phyloP scores from a whole-genome alignment of 2,888 invertebrate species.

The Harpalus rufipes region DNA sequence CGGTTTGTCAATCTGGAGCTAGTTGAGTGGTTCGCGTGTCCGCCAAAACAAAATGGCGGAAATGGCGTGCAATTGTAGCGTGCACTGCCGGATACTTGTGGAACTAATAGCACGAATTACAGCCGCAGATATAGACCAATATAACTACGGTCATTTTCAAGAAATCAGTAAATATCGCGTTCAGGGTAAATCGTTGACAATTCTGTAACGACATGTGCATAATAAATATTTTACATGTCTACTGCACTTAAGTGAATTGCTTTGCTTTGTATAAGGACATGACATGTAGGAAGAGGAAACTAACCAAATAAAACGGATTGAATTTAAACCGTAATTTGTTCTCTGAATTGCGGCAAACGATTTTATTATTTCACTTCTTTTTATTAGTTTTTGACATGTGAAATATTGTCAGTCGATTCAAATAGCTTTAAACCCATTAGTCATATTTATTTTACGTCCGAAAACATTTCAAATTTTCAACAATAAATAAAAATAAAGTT shows the following conservation, averaged over 20 bases:
- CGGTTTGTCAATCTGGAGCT: constrained; percentile 56
- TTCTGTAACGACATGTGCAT: constrained; percentile 49
- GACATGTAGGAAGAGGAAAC: background rate
- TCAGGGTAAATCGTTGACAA: constrained; percentile 37
- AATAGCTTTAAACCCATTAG: background rate
- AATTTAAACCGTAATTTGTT: background rate
- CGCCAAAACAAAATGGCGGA: constrained; percentile 49
- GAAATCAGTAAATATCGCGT: constrained; percentile 57
- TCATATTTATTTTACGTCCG: background rate
- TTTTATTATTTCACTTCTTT: constrained; percentile 3
- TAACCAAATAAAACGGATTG: background rate
- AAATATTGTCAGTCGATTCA: background rate
- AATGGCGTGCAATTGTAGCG: constrained; percentile 63
- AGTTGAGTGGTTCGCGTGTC: constrained; percentile 51
- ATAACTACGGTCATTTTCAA: constrained; percentile 42
- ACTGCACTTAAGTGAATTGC: constrained; percentile 21
- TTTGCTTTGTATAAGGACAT: constrained; percentile 5
- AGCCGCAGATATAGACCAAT: constrained; percentile 27
- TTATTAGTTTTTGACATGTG: background rate
- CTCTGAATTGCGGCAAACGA: background rate
- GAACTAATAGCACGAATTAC: constrained; percentile 61
- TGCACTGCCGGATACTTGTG: constrained; percentile 56
- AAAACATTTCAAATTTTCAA: background rate
- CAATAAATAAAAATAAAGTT: too few relatives aligned
- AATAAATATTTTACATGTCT: constrained; percentile 51